phyloP scores from a whole-genome alignment of 2,888 invertebrate species.

The Bellardia bayeri region DNA sequence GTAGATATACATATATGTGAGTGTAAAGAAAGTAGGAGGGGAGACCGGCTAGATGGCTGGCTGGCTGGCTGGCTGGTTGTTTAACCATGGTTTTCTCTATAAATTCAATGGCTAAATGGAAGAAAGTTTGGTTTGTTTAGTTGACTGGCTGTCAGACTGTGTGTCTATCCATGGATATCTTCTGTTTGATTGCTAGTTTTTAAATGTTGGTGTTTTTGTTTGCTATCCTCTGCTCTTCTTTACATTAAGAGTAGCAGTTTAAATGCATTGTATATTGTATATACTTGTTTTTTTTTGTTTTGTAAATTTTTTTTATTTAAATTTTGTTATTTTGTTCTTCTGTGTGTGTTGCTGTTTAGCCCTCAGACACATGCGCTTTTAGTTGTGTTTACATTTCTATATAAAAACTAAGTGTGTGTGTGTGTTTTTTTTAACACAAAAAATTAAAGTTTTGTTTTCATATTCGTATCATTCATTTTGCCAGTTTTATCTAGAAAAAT shows the following conservation, averaged over 20 bases:
- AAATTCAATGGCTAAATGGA: conserved; percentile 46
- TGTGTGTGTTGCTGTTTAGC: conserved; percentile 30
- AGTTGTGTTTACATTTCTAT: conserved; percentile 69
- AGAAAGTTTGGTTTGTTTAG: conserved; percentile 39
- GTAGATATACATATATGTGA: background rate
- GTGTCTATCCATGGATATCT: conserved; percentile 48
- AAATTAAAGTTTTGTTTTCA: conserved; percentile 28
- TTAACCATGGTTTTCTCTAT: conserved; percentile 34
- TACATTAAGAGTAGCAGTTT: background rate
- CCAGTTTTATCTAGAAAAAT: conserved; percentile 12
- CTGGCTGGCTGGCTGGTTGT: conserved; percentile 33
- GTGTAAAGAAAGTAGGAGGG: conserved; percentile 64
- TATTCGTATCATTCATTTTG: conserved; percentile 20
- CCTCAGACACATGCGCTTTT: conserved; percentile 70
- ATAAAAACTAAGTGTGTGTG: conserved; percentile 13
- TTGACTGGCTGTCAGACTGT: conserved; percentile 51
- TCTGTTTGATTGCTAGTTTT: conserved; percentile 61
- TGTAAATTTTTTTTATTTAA: conserved; percentile 32
- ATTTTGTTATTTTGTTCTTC: conserved; percentile 1
- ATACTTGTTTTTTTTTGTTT: background rate
- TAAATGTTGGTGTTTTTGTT: conserved; percentile 45
- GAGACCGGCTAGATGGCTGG: conserved; percentile 68
- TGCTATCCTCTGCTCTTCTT: conserved; percentile 7
- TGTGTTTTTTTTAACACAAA: conserved; percentile 22
- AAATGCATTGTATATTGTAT: conserved; percentile 21